These are phyloP conservation scores for Oncorhynchus masou DNA, from an alignment of 2,113 vertebrate species.

Conservation along the genomic window DNA sequence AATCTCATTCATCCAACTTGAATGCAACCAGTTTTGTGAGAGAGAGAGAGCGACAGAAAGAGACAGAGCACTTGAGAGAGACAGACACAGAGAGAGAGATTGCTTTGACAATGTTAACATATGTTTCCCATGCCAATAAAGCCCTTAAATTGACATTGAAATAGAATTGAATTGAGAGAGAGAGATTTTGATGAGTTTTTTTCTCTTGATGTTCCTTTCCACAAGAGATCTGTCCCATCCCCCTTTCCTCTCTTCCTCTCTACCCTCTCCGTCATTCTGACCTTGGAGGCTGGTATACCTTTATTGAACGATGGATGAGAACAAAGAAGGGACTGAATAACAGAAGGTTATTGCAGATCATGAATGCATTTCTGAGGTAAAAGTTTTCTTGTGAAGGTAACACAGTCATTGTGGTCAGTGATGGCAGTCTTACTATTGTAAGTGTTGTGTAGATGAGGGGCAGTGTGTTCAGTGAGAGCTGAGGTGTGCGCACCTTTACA, in stretches of 20 bases:
- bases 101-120: no score
- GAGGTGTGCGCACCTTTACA: slow-evolving; percentile 49
- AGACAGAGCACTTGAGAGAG: no score
- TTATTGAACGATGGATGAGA: slow-evolving; percentile 72
- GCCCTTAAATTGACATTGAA: no score
- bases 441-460: slow-evolving; percentile 19
- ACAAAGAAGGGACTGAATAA: slow-evolving; percentile 71
- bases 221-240: slow-evolving; percentile 46
- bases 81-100: no score
- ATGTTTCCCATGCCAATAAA: no score
- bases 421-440: slow-evolving; percentile 55
- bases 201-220: slow-evolving; percentile 73
- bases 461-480: no score
- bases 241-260: slow-evolving; percentile 8
- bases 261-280: slow-evolving; percentile 61
- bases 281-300: slow-evolving; percentile 71
- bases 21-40: slow-evolving; percentile 61
- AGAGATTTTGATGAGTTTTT: slow-evolving; percentile 70
- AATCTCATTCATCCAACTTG: slow-evolving; percentile 75
- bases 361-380: slow-evolving; percentile 65
- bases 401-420: slow-evolving; percentile 50
- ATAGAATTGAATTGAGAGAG: slow-evolving; percentile 13
- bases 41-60: slow-evolving; percentile 12
- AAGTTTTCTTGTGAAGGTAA: slow-evolving; percentile 58
- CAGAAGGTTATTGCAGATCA: slow-evolving; percentile 74